Conservation (phyloP, 2,888 invertebrate genomes). For the Thymelicus acteon region DNA sequence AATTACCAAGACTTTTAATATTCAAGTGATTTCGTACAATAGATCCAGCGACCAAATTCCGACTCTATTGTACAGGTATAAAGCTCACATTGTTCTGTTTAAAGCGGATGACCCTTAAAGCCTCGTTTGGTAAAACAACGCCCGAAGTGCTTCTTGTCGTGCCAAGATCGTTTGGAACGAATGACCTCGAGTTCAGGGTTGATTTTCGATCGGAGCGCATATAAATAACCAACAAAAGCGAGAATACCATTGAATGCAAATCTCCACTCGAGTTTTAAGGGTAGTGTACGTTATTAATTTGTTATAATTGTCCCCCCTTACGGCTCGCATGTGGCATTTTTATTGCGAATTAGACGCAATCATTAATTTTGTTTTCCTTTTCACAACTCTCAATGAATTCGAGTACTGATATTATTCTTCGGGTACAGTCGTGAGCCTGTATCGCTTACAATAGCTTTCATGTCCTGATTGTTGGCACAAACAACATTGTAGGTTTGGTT, state of each 20-base stretch:
- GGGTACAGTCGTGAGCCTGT: slow-evolving; percentile 54
- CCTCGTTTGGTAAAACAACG: slow-evolving; percentile 50
- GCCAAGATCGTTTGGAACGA: slow-evolving; percentile 43
- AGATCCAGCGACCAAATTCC: slow-evolving; percentile 45
- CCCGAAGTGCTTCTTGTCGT: slow-evolving; percentile 44
- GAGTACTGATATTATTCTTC: slow-evolving; percentile 60
- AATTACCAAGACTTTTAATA: slow-evolving; percentile 85
- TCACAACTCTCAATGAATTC: slow-evolving; percentile 67
- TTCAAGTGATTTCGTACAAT: slow-evolving; percentile 77
- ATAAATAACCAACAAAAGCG: slow-evolving; percentile 70
- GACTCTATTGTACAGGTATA: slow-evolving; percentile 50
- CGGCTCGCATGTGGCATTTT: slow-evolving; percentile 84
- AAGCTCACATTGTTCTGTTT: slow-evolving; percentile 55
- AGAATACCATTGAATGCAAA: slow-evolving; percentile 81
- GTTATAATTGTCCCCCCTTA: slow-evolving; percentile 82
- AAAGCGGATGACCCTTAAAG: slow-evolving; percentile 75
- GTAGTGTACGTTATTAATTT: slow-evolving; percentile 83
- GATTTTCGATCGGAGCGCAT: slow-evolving; percentile 44
- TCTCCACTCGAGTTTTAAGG: slow-evolving; percentile 83
- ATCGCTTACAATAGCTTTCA: slow-evolving; percentile 69
- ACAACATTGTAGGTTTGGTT: slow-evolving; percentile 24
- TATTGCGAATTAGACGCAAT: slow-evolving; percentile 84
- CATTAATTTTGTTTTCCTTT: slow-evolving; percentile 84
- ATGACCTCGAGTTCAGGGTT: slow-evolving; percentile 40
- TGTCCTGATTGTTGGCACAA: slow-evolving; percentile 31